A percentile compares a stretch with the other conserved stretches of the same genome.
Conservation (phyloP, 1,140 invertebrate genomes). For the Oppia nitens region DNA sequence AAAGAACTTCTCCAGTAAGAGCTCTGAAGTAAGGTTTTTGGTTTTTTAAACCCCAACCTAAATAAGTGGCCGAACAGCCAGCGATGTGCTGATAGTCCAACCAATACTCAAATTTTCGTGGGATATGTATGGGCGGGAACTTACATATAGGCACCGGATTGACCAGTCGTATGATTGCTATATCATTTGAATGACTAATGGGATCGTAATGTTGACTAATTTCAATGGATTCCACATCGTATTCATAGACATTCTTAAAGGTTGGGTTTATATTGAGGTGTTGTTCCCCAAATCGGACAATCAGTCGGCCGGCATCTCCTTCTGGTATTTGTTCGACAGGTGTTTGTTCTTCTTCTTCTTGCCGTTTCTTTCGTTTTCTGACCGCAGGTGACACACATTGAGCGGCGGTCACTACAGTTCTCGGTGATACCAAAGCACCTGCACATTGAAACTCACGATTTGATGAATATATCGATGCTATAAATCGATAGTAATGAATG, state of each 20-base stretch:
- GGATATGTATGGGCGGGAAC: neutral
- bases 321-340: neutral
- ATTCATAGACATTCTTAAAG: slow-evolving; percentile 17
- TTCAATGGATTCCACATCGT: slow-evolving; percentile 47
- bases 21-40: slow-evolving; percentile 9
- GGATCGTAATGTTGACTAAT: slow-evolving; percentile 52
- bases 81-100: neutral
- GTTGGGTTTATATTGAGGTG: slow-evolving; percentile 21
- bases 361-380: too few relatives aligned
- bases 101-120: slow-evolving; percentile 2
- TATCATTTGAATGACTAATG: slow-evolving; percentile 46
- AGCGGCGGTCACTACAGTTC: slow-evolving; percentile 84
- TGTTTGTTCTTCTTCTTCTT: neutral
- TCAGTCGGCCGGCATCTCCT: slow-evolving; percentile 1
- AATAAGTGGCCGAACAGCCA: slow-evolving; percentile 9
- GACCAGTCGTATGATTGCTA: slow-evolving; percentile 41
- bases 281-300: slow-evolving; percentile 26
- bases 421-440: slow-evolving; percentile 60
- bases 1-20: neutral
- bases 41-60: slow-evolving; percentile 3
- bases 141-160: neutral
- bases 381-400: slow-evolving; percentile 56
- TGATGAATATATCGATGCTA: slow-evolving; percentile 5
- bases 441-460: neutral
- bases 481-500: slow-evolving; percentile 4